Evolutionary conservation across 1,140 invertebrate species (phyloP).

Genomic region (Oryctes rhinoceros): DNA sequence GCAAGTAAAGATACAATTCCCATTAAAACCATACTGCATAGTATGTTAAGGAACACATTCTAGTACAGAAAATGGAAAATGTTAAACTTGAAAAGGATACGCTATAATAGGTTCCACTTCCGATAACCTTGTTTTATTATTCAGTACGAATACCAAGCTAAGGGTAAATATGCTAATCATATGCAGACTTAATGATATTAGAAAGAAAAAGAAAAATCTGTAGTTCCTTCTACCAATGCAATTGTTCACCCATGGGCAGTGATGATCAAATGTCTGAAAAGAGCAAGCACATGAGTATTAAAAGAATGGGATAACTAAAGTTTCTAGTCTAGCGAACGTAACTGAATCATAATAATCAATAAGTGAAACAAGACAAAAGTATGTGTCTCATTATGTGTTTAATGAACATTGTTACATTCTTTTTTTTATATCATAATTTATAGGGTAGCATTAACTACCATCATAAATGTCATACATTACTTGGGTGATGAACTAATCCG

Average conservation of each 20-base stretch:
- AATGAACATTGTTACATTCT: too few species aligned
- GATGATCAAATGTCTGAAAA: conserved; percentile 98
- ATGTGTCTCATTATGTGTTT: too few species aligned
- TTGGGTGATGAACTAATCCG: too few species aligned
- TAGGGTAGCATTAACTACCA: too few species aligned
- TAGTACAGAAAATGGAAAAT: conserved; percentile 16
- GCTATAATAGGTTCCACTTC: conserved; percentile 86
- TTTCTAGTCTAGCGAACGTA: background rate
- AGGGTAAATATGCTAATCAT: conserved; percentile 97
- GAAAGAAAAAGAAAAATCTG: conserved; percentile 98
- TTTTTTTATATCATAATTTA: too few species aligned
- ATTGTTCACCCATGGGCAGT: conserved; percentile 99
- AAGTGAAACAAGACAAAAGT: too few species aligned
- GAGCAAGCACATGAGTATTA: conserved; percentile 45
- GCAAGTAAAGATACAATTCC: conserved; percentile 88
- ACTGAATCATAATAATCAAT: background rate
- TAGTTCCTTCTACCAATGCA: conserved; percentile 99
- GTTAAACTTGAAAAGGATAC: conserved; percentile 77
- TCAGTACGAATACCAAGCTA: conserved; percentile 90
- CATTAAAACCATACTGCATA: conserved; percentile 89
- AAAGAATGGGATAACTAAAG: background rate
- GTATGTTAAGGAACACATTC: conserved; percentile 62
- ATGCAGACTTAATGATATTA: conserved; percentile 94
- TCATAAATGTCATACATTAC: too few species aligned
- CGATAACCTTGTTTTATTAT: conserved; percentile 82